Base-by-base conservation (phyloP, 2,797 vertebrate genomes). In the Gephyroberyx darwinii region DNA sequence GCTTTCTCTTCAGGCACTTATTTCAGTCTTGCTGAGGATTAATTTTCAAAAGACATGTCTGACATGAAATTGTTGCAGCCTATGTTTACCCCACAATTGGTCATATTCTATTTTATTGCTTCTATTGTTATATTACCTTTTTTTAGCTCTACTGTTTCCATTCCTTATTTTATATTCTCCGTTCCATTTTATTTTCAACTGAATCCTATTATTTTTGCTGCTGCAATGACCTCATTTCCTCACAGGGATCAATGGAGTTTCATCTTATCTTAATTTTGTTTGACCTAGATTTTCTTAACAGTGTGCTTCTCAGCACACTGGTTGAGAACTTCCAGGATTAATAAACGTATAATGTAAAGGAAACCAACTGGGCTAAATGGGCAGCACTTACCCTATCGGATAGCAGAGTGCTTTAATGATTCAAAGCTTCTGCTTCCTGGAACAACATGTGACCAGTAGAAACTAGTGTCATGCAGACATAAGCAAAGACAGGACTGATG, bases 401-500 rank as follows among this genome's bases (percentile, higher is more conserved):
- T 77, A 51, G 7, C 73, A 45, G n/a, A 79, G 35, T 0, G 35
- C 59, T 79, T 88, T 52, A 84, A 85, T 75, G 51, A 86, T 86
- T 87, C 52, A 83, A 69, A 58, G 69, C 52, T 70, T 35, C 39
- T 45, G 43, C 62, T 68, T 72, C 60, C 70, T 71, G 59, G 58
- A 67, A 81, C 45, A 37, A 55, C 48, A 45, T 74, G 26, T 47
- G 12, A 82, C n/a, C 22, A 56, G 65, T 71, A 64, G 63, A 71
- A 51, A 6, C 53, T 55, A 33, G 67, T 31, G 65, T n/a, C 41
- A 37, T 61, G 84, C 84, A 48, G 84, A 88, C 22, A 69, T 74
- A 52, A 79, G 84, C 71, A 64, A 43, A 51, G 67, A 39, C 37
- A 17, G 30, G 17, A 1, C 22, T 37, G 4, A 0, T 7, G 35